Evolutionary conservation across 2,797 vertebrate genomes (phyloP).

Genomic region (Halcyon leucocephala): DNA sequence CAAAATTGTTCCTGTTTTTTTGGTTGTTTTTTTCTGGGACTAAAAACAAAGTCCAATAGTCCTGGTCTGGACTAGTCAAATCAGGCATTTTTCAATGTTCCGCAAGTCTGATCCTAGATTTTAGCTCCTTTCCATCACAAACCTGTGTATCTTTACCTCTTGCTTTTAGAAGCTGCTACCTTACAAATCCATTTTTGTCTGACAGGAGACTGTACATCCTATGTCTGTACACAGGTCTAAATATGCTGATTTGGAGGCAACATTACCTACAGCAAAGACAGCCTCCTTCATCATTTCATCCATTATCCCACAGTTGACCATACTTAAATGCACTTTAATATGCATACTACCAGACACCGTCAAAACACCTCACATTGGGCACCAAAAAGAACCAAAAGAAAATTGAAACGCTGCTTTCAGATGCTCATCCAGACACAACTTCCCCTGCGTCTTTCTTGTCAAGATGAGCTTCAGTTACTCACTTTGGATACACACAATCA

Average conservation of each 20-base stretch:
- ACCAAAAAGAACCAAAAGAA: background rate
- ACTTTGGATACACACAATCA: background rate
- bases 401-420: background rate
- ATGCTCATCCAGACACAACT: background rate
- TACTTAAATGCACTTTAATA: background rate
- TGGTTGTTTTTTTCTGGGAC: background rate
- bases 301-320: background rate
- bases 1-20: background rate
- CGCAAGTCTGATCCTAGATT: background rate
- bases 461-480: background rate
- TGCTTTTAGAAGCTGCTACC: background rate
- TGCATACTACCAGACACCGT: background rate
- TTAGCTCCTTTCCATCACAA: background rate
- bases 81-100: background rate
- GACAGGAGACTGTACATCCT: background rate
- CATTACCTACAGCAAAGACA: background rate
- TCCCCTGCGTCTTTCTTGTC: background rate
- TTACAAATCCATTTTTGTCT: background rate
- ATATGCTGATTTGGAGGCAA: background rate
- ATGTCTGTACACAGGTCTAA: background rate
- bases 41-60: background rate
- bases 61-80: background rate
- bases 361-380: background rate
- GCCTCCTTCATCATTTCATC: background rate
- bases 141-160: background rate